Evolutionary conservation across 2,888 invertebrate genomes (phyloP).

Genomic region (Therioaphis trifolii): DNA sequence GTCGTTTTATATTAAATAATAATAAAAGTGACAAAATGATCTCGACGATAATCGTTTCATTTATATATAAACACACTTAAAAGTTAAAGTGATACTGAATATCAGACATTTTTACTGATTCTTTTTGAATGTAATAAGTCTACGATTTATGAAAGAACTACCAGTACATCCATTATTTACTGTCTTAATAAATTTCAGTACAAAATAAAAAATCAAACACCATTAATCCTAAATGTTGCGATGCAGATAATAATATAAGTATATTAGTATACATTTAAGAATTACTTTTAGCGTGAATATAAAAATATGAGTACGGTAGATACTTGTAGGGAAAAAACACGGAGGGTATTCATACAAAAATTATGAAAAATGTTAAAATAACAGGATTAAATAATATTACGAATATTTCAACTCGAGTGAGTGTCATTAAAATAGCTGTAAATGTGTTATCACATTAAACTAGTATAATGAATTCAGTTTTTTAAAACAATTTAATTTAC

Average conservation of each 20-base stretch:
- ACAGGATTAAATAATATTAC: no score
- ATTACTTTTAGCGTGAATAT: no score
- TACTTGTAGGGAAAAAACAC: no score
- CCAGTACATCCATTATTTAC: background rate
- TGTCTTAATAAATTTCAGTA: background rate
- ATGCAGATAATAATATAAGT: background rate
- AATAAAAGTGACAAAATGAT: slow-evolving; percentile 21
- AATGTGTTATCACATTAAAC: no score
- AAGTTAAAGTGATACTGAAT: slow-evolving; percentile 28
- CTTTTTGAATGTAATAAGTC: background rate
- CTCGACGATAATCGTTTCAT: slow-evolving; percentile 12
- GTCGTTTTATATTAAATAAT: slow-evolving; percentile 29
- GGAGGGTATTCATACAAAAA: no score
- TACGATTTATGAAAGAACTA: background rate
- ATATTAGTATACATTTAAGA: no score
- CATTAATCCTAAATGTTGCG: background rate
- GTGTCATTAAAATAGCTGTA: no score
- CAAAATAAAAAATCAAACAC: background rate
- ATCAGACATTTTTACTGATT: background rate
- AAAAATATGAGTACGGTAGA: no score
- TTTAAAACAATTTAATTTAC: no score
- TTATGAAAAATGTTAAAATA: no score
- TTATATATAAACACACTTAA: slow-evolving; percentile 13
- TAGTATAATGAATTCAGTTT: no score
- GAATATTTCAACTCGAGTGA: no score